phyloP scores from a whole-genome alignment of 2,113 vertebrate species.

The Ranitomeya variabilis region DNA sequence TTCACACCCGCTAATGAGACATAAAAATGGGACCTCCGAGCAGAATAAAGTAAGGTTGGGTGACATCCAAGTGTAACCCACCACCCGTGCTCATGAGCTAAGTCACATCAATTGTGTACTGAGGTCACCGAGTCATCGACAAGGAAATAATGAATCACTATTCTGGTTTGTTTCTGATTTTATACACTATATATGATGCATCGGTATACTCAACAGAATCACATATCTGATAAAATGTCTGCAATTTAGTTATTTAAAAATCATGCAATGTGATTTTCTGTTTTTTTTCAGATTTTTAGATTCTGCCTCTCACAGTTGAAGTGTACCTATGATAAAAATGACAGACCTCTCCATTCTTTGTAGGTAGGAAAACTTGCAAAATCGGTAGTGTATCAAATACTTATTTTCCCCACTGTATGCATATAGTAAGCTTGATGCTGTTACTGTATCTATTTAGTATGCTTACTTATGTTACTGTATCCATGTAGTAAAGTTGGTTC shows the following conservation, averaged over 20 bases:
- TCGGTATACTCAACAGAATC: not conserved
- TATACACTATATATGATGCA: not conserved
- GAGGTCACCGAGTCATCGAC: not conserved
- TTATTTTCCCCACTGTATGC: too few relatives aligned
- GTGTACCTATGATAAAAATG: too few relatives aligned
- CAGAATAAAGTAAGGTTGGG: slow-evolving; percentile 1
- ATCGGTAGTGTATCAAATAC: too few relatives aligned
- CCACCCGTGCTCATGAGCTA: not conserved
- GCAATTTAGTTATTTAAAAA: not conserved
- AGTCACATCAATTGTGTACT: not conserved
- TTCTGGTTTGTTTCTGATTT: not conserved
- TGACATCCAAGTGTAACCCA: not conserved
- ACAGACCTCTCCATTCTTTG: too few relatives aligned
- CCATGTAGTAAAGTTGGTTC: too few relatives aligned
- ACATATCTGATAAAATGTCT: not conserved
- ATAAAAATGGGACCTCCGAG: slow-evolving; percentile 19
- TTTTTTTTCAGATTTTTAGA: too few relatives aligned
- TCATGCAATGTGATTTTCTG: too few relatives aligned
- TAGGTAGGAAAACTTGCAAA: too few relatives aligned
- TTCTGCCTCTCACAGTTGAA: too few relatives aligned
- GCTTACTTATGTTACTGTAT: too few relatives aligned
- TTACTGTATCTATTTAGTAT: too few relatives aligned
- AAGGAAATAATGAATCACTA: not conserved
- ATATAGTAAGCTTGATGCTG: too few relatives aligned
- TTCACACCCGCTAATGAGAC: slow-evolving; percentile 43